Evolutionary conservation across 1,140 invertebrate genomes (phyloP), one percentile per base, ranked within the genome.

Genomic region (Mercenaria mercenaria): DNA sequence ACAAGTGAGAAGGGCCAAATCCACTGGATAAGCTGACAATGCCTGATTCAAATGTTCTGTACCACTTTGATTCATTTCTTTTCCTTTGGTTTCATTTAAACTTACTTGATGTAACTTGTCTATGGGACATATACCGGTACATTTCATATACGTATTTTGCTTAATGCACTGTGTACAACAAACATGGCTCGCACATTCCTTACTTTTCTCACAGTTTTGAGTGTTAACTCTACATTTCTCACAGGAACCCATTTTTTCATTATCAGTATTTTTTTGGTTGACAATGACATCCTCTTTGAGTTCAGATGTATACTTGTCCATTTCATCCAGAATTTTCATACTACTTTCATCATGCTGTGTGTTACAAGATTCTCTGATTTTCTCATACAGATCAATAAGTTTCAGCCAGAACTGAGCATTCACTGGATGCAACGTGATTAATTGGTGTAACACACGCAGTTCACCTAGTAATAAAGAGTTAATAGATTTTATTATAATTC

Each of bases 371-470:
- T 37, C 13, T 20, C 37, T 37, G 15, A 72, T 72, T 72, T 72
- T 72, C 67, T 72, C 67, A 72, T 72, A 72, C 1, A 72, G 34
- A 4, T 72, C 34, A 20, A 26, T 85, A 20, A 92, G 87, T 29
- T 91, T 74, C 13, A 82, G 18, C 91, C 91, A 93, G 52, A 89
- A 90, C 4, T 84, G 84, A 29, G 88, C 50, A 87, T 88, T 90
- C 32, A 81, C 74, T 18, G 52, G 39, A 52, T 90, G 89, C 3
- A 74, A 23, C 1, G 29, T 77, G n/a, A 74, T 77, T 39, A 90
- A 74, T 20, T 84, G 39, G n/a, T 74, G 64, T 76, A 74, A 41
- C 37, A 83, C 81, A 74, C 18, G 32, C 20, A 52, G 39, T 61
- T 74, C 77, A 15, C 56, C 72, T 76, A 37, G n/a, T n/a, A n/a